Conservation (phyloP, 2,113 vertebrate species). For the Baryphthengus martii region DNA sequence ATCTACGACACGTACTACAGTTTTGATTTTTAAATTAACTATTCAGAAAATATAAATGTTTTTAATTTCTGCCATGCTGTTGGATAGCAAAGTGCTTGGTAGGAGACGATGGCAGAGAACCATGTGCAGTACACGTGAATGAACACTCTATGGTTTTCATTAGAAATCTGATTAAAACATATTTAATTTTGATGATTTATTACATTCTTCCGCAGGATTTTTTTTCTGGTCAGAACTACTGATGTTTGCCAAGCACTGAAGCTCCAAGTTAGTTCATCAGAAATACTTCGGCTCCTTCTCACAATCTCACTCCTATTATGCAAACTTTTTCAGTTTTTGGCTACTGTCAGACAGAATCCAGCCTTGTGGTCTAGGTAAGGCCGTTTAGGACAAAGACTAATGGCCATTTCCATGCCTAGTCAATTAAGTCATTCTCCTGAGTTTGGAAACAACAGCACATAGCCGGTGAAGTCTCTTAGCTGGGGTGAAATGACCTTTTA, state of each 20-base stretch:
- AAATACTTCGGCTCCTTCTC: neutral
- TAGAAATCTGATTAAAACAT: neutral
- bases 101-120: neutral
- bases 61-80: neutral
- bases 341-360: neutral
- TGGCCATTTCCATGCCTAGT: neutral
- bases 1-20: neutral
- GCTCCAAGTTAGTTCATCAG: neutral
- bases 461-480: neutral
- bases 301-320: neutral
- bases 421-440: neutral
- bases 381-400: neutral
- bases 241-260: neutral
- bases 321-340: neutral
- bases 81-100: neutral
- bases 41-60: neutral
- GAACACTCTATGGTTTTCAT: neutral
- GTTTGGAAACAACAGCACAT: neutral
- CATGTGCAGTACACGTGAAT: neutral
- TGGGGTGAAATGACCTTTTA: neutral
- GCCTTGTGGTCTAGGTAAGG: neutral
- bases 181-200: neutral
- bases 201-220: neutral
- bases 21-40: neutral
- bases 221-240: neutral